phyloP scores from a whole-genome alignment of 2,888 invertebrate genomes.

The Apamea crenata region DNA sequence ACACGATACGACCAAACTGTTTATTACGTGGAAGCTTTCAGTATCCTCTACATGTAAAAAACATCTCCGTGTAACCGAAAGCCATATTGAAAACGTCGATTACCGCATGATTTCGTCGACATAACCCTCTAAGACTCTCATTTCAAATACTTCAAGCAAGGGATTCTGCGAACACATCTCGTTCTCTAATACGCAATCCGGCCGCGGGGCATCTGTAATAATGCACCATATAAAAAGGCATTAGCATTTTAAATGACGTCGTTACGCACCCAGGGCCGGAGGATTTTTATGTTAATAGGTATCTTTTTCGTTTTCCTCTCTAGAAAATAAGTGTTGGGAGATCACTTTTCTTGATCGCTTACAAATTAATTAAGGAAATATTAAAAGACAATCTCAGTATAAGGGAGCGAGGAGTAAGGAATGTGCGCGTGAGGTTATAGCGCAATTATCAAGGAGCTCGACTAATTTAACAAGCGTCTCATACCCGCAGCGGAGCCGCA shows the following conservation, averaged over 20 bases:
- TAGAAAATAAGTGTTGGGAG: constrained; percentile 37
- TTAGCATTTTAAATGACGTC: constrained; percentile 79
- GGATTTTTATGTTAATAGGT: constrained; percentile 65
- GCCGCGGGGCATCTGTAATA: constrained; percentile 66
- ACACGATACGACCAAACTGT: constrained; percentile 9
- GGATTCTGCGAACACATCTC: constrained; percentile 51
- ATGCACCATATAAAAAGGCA: constrained; percentile 73
- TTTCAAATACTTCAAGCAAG: constrained; percentile 56
- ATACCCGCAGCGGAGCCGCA: constrained; percentile 51
- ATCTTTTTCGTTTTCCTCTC: constrained; percentile 53
- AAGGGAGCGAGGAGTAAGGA: constrained; percentile 10
- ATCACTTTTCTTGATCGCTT: constrained; percentile 50
- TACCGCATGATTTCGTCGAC: constrained; percentile 53
- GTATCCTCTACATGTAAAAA: constrained; percentile 10
- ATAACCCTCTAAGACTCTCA: constrained; percentile 56
- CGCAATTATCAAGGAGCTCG: constrained; percentile 59
- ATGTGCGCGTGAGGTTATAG: constrained; percentile 41
- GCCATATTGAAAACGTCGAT: constrained; percentile 61
- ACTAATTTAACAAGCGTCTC: constrained; percentile 63
- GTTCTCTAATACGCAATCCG: constrained; percentile 51
- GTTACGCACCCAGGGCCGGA: constrained; percentile 52
- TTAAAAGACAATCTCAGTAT: constrained; percentile 35
- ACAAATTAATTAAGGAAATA: constrained; percentile 45
- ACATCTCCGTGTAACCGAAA: constrained; percentile 34
- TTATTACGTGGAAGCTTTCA: constrained; percentile 3